phyloP scores from a whole-genome alignment of 2,797 vertebrate species.

The Artibeus jamaicensis region DNA sequence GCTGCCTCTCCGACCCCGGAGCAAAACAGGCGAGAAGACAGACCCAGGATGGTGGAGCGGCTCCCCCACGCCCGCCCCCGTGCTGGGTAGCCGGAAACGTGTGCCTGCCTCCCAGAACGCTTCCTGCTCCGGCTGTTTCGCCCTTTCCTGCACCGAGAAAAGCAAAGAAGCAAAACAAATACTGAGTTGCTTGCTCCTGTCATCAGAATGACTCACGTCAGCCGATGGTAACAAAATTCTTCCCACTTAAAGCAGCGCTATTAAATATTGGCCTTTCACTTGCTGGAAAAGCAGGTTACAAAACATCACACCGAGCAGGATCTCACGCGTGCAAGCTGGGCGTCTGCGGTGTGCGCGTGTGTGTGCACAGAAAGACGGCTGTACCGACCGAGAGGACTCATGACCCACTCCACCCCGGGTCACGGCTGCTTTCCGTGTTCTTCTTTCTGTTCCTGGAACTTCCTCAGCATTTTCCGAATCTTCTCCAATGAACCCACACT shows the following conservation, averaged over 20 bases:
- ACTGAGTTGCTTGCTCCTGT: not conserved
- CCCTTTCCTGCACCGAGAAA: conserved; percentile 18
- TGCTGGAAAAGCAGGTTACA: not conserved
- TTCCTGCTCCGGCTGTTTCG: not conserved
- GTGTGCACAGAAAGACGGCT: not conserved
- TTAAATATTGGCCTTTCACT: not conserved
- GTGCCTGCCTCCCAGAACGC: not conserved
- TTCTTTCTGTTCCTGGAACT: conserved; percentile 40
- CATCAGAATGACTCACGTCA: conserved; percentile 26
- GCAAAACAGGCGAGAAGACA: not conserved
- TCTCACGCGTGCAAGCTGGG: not conserved
- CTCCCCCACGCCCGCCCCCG: rapidly evolving
- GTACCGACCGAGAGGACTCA: too few species aligned
- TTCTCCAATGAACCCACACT: conserved; percentile 12
- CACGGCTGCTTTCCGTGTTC: not conserved
- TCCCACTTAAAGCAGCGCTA: not conserved
- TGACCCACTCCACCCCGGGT: not conserved
- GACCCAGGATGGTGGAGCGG: rapidly evolving
- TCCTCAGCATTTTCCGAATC: conserved; percentile 29
- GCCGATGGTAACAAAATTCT: not conserved
- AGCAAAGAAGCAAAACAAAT: conserved; percentile 57
- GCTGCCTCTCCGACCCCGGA: not conserved
- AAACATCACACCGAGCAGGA: not conserved
- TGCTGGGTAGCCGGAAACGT: not conserved
- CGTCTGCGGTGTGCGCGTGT: too few species aligned